These are phyloP conservation scores for Arnoldichthys spilopterus DNA, from an alignment of 2,797 vertebrate genomes.

Conservation along the genomic window DNA sequence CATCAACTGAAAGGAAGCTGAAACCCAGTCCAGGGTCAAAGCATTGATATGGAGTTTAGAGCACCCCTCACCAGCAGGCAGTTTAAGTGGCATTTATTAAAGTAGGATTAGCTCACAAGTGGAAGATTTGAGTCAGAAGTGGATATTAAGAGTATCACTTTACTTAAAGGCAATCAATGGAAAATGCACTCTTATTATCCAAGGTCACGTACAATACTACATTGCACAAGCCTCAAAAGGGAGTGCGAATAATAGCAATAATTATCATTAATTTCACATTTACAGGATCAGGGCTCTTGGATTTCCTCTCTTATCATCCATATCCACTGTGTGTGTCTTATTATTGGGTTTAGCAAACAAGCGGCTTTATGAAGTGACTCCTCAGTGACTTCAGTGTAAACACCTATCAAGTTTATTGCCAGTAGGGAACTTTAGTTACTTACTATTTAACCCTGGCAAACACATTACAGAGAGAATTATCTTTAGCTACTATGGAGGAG, in stretches of 20 bases:
- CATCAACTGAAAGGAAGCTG: conserved; percentile 29
- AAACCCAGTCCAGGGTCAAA: conserved; percentile 40
- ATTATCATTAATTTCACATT: conserved; percentile 10
- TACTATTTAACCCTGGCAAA: conserved; percentile 3
- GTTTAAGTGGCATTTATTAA: conserved; percentile 51
- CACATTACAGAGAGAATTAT: neutral
- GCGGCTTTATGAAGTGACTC: conserved; percentile 36
- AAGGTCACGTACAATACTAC: conserved; percentile 29
- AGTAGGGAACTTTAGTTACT: conserved; percentile 35
- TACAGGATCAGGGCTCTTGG: conserved; percentile 36
- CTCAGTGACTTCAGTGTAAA: conserved; percentile 34
- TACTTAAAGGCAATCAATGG: conserved; percentile 20
- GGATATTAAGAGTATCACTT: conserved; percentile 17
- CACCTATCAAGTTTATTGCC: neutral
- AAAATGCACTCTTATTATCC: conserved; percentile 27
- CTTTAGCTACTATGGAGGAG: neutral
- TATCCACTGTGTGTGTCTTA: conserved; percentile 29
- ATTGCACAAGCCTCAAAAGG: conserved; percentile 23
- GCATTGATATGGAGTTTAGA: conserved; percentile 22
- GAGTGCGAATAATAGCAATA: conserved; percentile 24
- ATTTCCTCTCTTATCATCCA: conserved; percentile 32
- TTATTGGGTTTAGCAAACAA: conserved; percentile 9
- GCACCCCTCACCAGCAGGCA: conserved; percentile 16
- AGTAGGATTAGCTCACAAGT: conserved; percentile 42
- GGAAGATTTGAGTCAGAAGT: conserved; percentile 39